Conservation (phyloP, 2,888 invertebrate species). For the Chirona hameri region DNA sequence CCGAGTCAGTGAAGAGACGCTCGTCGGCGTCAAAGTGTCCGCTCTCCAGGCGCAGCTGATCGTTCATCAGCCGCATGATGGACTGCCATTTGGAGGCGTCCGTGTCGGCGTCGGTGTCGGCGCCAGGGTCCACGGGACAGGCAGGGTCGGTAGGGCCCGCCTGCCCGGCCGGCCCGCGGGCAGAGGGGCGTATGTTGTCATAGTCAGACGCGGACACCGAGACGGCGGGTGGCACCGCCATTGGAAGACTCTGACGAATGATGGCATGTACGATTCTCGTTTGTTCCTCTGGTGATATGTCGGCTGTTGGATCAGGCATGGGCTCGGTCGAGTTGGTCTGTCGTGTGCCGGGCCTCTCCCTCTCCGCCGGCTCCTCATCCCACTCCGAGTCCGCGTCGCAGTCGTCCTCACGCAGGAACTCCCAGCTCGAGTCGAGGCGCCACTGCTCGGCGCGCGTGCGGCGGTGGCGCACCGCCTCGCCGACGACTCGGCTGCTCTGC, state of each 20-base stretch:
- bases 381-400: slow-evolving; percentile 46
- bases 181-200: slow-evolving; percentile 45
- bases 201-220: slow-evolving; percentile 46
- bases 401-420: slow-evolving; percentile 63
- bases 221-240: slow-evolving; percentile 44
- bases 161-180: slow-evolving; percentile 26
- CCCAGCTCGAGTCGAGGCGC: slow-evolving; percentile 87
- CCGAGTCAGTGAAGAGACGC: slow-evolving; percentile 43
- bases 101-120: not conserved
- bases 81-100: slow-evolving; percentile 37
- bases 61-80: slow-evolving; percentile 43
- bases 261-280: slow-evolving; percentile 50
- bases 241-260: slow-evolving; percentile 51
- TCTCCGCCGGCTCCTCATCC: slow-evolving; percentile 50
- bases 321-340: slow-evolving; percentile 48
- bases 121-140: slow-evolving; percentile 24
- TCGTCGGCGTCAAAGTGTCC: slow-evolving; percentile 9
- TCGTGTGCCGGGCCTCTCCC: slow-evolving; percentile 47
- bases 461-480: slow-evolving; percentile 64
- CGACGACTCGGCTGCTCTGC: slow-evolving; percentile 62
- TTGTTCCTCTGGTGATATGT: slow-evolving; percentile 40
- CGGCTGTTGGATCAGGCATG: slow-evolving; percentile 50
- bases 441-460: slow-evolving; percentile 49
- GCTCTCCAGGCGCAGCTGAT: slow-evolving; percentile 28
- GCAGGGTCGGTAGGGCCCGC: slow-evolving; percentile 11